A percentile compares a stretch with the other conserved stretches of the same genome.
Conservation (phyloP, 2,888 invertebrate species). For the Xylophagus ater region DNA sequence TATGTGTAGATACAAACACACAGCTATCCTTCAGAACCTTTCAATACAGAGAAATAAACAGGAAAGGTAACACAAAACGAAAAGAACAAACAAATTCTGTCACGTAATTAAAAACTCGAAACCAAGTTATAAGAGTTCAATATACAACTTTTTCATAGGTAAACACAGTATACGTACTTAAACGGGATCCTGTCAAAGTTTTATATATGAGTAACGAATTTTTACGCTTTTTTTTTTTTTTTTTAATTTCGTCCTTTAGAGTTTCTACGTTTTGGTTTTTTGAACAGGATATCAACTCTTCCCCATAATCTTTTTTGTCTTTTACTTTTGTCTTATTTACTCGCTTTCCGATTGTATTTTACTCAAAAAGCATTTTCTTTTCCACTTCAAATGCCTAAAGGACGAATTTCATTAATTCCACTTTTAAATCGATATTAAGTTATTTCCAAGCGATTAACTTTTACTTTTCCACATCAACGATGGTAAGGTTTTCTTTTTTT, state of each 20-base stretch:
- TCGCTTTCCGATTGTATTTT: no score
- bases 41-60: not conserved
- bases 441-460: conserved; percentile 24
- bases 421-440: conserved; percentile 21
- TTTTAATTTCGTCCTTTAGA: no score
- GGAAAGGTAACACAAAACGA: not conserved
- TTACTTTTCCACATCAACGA: conserved; percentile 21
- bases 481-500: conserved; percentile 10
- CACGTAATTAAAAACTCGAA: conserved; percentile 14
- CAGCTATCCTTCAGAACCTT: no score
- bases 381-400: not conserved
- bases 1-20: not conserved
- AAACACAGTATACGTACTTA: not conserved
- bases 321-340: no score
- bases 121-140: conserved; percentile 12
- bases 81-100: conserved; percentile 14
- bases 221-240: no score
- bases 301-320: no score
- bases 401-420: conserved; percentile 18
- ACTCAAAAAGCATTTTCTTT: no score
- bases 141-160: not conserved
- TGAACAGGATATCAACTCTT: no score
- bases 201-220: no score
- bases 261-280: no score
- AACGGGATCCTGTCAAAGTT: not conserved